Conservation (phyloP, 2,797 vertebrate species). For the Mormyrops attenuatus region DNA sequence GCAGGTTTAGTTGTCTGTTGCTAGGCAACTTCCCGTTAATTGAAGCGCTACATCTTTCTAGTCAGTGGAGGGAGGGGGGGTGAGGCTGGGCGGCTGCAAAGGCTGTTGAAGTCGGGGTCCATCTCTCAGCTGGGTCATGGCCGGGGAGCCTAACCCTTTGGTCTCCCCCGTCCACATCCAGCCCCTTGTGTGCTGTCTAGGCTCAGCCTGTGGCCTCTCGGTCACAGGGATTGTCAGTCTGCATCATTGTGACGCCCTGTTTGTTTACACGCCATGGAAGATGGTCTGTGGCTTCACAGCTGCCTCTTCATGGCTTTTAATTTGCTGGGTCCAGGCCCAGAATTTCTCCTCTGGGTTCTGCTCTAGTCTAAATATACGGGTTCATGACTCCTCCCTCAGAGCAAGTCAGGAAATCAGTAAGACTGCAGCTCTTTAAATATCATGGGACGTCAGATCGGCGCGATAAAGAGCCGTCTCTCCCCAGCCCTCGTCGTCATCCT, state of each 20-base stretch:
- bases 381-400: not conserved
- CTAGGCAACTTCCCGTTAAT: not conserved
- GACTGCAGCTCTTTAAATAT: not conserved
- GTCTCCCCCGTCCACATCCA: not conserved
- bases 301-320: not conserved
- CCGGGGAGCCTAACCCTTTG: not conserved
- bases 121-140: not conserved
- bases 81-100: not conserved
- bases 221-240: not conserved
- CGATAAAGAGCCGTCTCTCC: not conserved
- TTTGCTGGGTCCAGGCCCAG: not conserved
- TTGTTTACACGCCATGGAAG: not conserved
- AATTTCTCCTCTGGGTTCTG: not conserved
- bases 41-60: not conserved
- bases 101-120: not conserved
- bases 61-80: not conserved
- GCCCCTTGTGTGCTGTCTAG: not conserved
- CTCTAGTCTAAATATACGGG: not conserved
- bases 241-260: not conserved
- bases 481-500: not conserved
- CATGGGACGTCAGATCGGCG: not conserved
- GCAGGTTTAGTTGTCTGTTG: not conserved
- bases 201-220: not conserved
- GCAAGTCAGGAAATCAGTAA: not conserved
- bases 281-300: not conserved